Conservation (phyloP, 2,888 invertebrate species). For the Sminthurinus aureus region DNA sequence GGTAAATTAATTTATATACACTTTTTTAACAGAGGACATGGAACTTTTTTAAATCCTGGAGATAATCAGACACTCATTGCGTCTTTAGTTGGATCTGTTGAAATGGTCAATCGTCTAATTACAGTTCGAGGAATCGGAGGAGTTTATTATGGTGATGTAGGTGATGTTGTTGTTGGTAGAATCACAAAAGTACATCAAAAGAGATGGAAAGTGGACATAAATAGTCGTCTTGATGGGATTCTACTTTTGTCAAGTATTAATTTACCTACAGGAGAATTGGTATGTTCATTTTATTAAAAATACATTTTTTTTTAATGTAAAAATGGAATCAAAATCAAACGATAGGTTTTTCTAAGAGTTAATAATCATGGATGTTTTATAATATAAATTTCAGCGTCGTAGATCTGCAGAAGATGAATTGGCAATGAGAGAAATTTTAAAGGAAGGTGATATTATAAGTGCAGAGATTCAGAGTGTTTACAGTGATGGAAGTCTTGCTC, state of each 20-base stretch:
- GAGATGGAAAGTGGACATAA: constrained; percentile 95
- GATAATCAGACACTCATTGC: constrained; percentile 77
- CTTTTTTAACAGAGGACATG: constrained; percentile 81
- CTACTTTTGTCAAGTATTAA: constrained; percentile 92
- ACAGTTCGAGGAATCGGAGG: constrained; percentile 90
- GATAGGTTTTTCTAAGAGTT: no score
- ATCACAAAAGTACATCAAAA: constrained; percentile 90
- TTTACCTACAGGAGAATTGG: constrained; percentile 96
- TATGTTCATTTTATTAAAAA: constrained; percentile 62
- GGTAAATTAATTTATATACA: no score
- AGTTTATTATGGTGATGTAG: constrained; percentile 91
- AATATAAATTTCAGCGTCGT: constrained; percentile 76
- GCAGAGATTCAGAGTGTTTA: constrained; percentile 96
- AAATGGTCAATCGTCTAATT: constrained; percentile 93
- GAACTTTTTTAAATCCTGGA: constrained; percentile 82
- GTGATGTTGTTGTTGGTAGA: constrained; percentile 95
- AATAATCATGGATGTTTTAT: no score
- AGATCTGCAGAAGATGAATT: constrained; percentile 96
- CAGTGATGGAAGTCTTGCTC: constrained; percentile 87
- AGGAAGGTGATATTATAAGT: constrained; percentile 95
- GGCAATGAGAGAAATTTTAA: constrained; percentile 93
- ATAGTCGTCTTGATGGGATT: constrained; percentile 82
- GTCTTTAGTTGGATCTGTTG: constrained; percentile 88
- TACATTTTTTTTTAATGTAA: not conserved
- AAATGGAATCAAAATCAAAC: no score